Evolutionary conservation across 2,113 vertebrate species (phyloP).

Genomic region (Murina feae): DNA sequence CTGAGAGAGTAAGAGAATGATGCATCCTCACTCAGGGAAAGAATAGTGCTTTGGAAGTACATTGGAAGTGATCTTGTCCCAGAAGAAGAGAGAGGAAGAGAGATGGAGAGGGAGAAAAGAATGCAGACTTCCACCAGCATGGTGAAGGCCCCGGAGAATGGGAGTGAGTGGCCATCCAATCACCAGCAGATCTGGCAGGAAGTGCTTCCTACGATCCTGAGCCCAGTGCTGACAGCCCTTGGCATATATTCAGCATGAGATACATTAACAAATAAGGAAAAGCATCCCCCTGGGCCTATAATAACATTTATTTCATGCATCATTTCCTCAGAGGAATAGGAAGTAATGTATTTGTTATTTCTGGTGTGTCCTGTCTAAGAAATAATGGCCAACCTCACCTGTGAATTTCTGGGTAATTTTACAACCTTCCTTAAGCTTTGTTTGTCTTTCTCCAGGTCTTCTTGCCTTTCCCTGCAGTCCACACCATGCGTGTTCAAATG

Average conservation of each 20-base stretch:
- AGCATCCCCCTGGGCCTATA: slow-evolving; percentile 67
- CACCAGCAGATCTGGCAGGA: neutral
- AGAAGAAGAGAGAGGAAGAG: neutral
- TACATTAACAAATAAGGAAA: slow-evolving; percentile 73
- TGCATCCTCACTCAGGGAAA: slow-evolving; percentile 43
- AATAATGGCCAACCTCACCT: slow-evolving; percentile 64
- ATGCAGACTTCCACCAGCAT: neutral
- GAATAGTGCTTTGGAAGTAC: slow-evolving; percentile 37
- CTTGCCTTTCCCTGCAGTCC: neutral
- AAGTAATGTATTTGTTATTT: slow-evolving; percentile 55
- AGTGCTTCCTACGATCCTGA: neutral
- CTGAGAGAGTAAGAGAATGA: slow-evolving; percentile 36
- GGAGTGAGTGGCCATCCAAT: neutral
- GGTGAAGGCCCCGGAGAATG: neutral
- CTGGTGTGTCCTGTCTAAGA: slow-evolving; percentile 56
- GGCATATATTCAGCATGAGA: slow-evolving; percentile 63
- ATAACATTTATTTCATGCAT: slow-evolving; percentile 75
- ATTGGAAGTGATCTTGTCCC: neutral
- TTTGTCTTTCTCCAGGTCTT: neutral
- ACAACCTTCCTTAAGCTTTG: neutral
- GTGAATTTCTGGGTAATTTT: slow-evolving; percentile 28
- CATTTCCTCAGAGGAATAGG: slow-evolving; percentile 69
- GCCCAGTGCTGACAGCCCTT: slow-evolving; percentile 46
- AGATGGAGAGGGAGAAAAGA: neutral
- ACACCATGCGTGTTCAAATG: neutral